Evolutionary conservation across 1,140 invertebrate genomes (phyloP).

Genomic region (Glomeris maerens): DNA sequence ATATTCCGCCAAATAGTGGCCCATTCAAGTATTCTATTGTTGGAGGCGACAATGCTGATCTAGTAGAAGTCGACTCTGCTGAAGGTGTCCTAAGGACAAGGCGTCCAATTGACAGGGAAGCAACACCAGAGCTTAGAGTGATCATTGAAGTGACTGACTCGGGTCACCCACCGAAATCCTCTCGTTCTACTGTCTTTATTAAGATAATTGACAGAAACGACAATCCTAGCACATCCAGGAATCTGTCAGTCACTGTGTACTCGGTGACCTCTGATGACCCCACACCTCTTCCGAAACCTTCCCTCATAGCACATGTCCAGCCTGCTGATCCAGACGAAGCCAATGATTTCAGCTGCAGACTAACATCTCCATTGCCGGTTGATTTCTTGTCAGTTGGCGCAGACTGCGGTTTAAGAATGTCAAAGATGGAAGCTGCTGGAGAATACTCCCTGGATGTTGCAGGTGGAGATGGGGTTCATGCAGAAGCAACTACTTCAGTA

Average conservation of each 20-base stretch:
- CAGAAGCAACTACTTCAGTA: neutral
- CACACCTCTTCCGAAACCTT: constrained; percentile 12
- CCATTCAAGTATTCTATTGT: constrained; percentile 71
- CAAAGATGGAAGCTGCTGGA: no score
- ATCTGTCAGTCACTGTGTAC: constrained; percentile 61
- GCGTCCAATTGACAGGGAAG: constrained; percentile 64
- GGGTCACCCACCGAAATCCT: constrained; percentile 64
- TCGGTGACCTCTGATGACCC: constrained; percentile 45
- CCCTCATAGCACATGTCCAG: constrained; percentile 66
- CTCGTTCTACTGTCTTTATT: constrained; percentile 58
- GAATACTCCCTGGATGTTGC: constrained; percentile 49
- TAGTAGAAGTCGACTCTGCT: constrained; percentile 58
- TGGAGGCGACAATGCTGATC: constrained; percentile 57
- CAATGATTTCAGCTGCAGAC: constrained; percentile 73
- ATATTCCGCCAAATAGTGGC: constrained; percentile 77
- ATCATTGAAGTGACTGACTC: constrained; percentile 75
- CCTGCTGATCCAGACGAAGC: constrained; percentile 77
- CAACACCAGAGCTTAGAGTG: constrained; percentile 53
- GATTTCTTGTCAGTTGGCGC: no score
- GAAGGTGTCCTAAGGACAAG: constrained; percentile 66
- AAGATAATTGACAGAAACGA: constrained; percentile 80
- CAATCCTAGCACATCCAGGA: constrained; percentile 67
- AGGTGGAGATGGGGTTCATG: constrained; percentile 42
- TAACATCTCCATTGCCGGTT: constrained; percentile 36
- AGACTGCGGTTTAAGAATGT: no score